Conservation (phyloP, 2,888 invertebrate species). For the Coelopa pilipes region DNA sequence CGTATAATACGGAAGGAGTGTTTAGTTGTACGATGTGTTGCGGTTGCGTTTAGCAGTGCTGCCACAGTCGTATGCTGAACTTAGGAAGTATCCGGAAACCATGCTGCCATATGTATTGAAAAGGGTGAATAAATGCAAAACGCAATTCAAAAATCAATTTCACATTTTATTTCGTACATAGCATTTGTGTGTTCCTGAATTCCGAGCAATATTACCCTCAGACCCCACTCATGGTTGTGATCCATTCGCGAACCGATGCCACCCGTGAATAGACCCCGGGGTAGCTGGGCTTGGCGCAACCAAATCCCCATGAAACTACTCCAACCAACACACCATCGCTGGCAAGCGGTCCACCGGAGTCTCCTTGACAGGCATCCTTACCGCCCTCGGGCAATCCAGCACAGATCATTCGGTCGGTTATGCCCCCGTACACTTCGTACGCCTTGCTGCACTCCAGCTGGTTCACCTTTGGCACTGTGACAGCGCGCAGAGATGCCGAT, state of each 20-base stretch:
- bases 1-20: no score
- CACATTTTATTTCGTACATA: not conserved
- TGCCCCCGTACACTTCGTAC: conserved; percentile 51
- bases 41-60: no score
- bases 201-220: conserved; percentile 7
- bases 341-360: conserved; percentile 61
- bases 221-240: conserved; percentile 38
- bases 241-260: conserved; percentile 56
- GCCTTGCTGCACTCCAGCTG: conserved; percentile 51
- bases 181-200: not conserved
- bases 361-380: conserved; percentile 62
- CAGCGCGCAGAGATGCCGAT: conserved; percentile 49
- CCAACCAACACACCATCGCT: conserved; percentile 51
- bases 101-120: not conserved
- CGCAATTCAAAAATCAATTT: not conserved
- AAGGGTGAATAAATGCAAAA: not conserved
- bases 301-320: conserved; percentile 63
- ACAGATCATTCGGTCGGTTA: conserved; percentile 61
- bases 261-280: conserved; percentile 60
- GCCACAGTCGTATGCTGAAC: no score
- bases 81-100: no score
- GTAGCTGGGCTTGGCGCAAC: conserved; percentile 57
- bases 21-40: no score
- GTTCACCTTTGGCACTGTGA: conserved; percentile 55
- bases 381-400: conserved; percentile 58